phyloP scores from a whole-genome alignment of 35 echinoderm and acorn worm genomes.

The Lytechinus variegatus region DNA sequence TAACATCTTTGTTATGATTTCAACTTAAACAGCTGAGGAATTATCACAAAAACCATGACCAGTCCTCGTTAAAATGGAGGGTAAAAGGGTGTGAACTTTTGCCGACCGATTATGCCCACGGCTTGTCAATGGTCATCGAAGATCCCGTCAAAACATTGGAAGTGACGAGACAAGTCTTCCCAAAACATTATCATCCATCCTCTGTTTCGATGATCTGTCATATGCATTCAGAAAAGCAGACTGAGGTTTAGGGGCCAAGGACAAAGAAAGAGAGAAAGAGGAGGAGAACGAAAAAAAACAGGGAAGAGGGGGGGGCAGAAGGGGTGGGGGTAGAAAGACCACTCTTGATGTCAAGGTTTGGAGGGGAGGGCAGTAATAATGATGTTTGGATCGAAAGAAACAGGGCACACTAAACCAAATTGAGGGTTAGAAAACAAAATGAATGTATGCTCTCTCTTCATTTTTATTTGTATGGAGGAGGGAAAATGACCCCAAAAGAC shows the following conservation, averaged over 20 bases:
- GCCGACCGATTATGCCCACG: background rate
- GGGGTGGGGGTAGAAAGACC: background rate
- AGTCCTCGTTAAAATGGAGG: background rate
- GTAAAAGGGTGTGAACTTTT: background rate
- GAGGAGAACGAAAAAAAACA: background rate
- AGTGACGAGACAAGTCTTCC: background rate
- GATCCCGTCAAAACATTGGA: background rate
- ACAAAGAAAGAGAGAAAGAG: background rate
- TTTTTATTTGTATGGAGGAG: too few relatives aligned
- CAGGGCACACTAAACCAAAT: too few relatives aligned
- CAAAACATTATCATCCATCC: background rate
- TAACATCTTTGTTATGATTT: background rate
- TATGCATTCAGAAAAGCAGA: slow-evolving; percentile 1
- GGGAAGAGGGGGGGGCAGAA: background rate
- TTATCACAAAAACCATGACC: background rate
- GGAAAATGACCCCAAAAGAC: too few relatives aligned
- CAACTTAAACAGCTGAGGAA: slow-evolving; percentile 23
- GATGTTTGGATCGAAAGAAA: too few relatives aligned
- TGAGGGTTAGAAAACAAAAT: too few relatives aligned
- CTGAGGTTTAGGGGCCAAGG: background rate
- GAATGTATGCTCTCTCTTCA: too few relatives aligned
- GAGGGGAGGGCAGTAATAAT: too few relatives aligned
- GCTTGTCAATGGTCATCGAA: background rate
- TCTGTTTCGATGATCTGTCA: background rate
- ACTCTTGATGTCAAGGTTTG: too few relatives aligned